These are phyloP conservation scores for Myathropa florea DNA, from an alignment of 2,888 invertebrate species.

Conservation along the genomic window DNA sequence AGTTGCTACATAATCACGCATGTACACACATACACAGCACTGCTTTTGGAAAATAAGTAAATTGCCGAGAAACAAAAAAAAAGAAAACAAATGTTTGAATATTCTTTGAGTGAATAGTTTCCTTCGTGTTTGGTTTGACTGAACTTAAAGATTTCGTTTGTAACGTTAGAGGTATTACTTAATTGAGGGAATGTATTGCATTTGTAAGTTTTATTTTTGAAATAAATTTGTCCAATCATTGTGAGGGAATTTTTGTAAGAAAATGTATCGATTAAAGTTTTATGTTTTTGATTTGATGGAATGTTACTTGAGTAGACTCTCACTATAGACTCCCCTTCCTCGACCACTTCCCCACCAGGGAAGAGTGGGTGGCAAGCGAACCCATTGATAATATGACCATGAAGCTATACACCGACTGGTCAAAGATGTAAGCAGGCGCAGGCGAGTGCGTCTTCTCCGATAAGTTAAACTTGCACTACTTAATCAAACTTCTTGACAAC, in stretches of 20 bases:
- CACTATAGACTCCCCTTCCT: no score
- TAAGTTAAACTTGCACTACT: no score
- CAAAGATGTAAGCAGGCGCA: no score
- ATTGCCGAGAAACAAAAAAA: conserved; percentile 1
- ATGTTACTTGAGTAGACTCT: no score
- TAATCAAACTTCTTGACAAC: no score
- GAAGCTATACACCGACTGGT: no score
- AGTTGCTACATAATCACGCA: conserved; percentile 3
- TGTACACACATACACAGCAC: conserved; percentile 21
- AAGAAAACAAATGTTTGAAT: neutral
- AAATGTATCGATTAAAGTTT: conserved; percentile 41
- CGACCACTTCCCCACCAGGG: no score
- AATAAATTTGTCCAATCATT: conserved; percentile 18
- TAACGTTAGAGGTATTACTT: conserved; percentile 36
- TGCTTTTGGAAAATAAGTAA: neutral
- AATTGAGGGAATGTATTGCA: conserved; percentile 49
- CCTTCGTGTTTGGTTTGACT: neutral
- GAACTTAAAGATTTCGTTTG: conserved; percentile 5
- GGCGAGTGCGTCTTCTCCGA: no score
- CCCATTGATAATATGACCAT: no score
- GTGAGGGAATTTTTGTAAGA: conserved; percentile 32
- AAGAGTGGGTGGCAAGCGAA: no score
- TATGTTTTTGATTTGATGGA: neutral
- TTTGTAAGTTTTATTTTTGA: conserved; percentile 25
- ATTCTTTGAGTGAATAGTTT: neutral